Percentiles rank a stretch among this genome's conserved stretches.
Evolutionary conservation across 2,888 invertebrate species (phyloP).

Genomic region (Erebia aethiops): DNA sequence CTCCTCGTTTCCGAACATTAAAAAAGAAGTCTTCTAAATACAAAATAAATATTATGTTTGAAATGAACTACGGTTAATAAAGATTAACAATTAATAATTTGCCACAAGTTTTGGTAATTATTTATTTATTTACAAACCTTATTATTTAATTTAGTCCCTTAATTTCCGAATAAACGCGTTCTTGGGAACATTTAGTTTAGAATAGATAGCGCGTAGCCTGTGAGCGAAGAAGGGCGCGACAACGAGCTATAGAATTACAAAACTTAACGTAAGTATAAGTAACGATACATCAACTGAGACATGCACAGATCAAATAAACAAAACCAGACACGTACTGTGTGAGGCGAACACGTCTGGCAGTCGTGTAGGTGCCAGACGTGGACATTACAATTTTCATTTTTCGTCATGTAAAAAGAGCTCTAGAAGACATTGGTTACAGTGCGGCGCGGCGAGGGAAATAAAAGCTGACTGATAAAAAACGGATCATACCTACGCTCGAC

Average conservation of each 20-base stretch:
- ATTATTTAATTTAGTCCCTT: slow-evolving; percentile 80
- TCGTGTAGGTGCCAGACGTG: no score
- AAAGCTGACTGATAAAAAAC: no score
- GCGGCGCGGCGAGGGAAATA: no score
- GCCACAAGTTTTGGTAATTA: slow-evolving; percentile 75
- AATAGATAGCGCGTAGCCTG: not conserved
- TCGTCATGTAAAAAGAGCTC: no score
- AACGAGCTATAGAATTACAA: slow-evolving; percentile 68
- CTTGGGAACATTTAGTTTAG: slow-evolving; percentile 29
- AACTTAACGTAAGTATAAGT: slow-evolving; percentile 71
- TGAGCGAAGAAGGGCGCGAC: slow-evolving; percentile 20
- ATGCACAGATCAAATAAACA: no score
- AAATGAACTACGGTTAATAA: slow-evolving; percentile 69
- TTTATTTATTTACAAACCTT: slow-evolving; percentile 77
- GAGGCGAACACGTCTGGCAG: no score
- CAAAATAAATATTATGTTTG: slow-evolving; percentile 62
- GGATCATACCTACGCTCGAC: no score
- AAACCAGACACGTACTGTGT: no score
- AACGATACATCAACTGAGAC: no score
- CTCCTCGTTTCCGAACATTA: slow-evolving; percentile 59
- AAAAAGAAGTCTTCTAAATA: slow-evolving; percentile 62
- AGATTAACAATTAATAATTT: slow-evolving; percentile 78
- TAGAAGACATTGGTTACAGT: no score
- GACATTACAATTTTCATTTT: no score
- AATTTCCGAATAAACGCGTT: slow-evolving; percentile 68